These are phyloP conservation scores for Corvus moneduloides DNA, from an alignment of 2,113 vertebrate genomes.

Conservation along the genomic window DNA sequence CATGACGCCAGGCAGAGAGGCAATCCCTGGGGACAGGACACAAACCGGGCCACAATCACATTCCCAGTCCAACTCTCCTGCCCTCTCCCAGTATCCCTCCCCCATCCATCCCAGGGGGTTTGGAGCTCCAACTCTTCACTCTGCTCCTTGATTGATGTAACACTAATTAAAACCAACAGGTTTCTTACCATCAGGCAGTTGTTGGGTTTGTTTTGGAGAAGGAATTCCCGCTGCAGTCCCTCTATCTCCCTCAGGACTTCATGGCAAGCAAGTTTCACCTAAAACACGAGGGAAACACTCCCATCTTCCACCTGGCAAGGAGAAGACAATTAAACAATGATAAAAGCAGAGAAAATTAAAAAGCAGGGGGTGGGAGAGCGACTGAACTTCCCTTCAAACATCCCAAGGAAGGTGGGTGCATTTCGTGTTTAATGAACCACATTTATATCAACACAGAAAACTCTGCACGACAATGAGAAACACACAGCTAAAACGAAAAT, in stretches of 20 bases:
- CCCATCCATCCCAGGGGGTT: background rate
- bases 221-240: constrained; percentile 77
- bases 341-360: background rate
- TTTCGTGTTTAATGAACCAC: background rate
- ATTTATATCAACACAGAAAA: background rate
- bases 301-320: constrained; percentile 66
- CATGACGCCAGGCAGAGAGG: constrained; percentile 88
- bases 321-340: background rate
- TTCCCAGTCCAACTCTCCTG: background rate
- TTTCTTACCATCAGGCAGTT: constrained; percentile 84
- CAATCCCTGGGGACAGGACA: constrained; percentile 74
- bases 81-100: background rate
- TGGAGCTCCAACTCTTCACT: background rate
- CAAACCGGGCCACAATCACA: background rate
- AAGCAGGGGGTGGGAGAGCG: background rate
- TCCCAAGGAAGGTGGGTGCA: background rate
- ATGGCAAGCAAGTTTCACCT: constrained; percentile 72
- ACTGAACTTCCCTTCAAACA: background rate
- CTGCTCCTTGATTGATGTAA: background rate
- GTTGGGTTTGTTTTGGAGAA: constrained; percentile 45
- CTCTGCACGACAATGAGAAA: background rate
- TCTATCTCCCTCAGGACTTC: constrained; percentile 78
- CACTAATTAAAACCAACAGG: background rate
- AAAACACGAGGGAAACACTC: constrained; percentile 16
- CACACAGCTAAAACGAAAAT: background rate